These are phyloP conservation scores for Ictidomys tridecemlineatus DNA, from an alignment of 2,113 vertebrate genomes.

Conservation along the genomic window DNA sequence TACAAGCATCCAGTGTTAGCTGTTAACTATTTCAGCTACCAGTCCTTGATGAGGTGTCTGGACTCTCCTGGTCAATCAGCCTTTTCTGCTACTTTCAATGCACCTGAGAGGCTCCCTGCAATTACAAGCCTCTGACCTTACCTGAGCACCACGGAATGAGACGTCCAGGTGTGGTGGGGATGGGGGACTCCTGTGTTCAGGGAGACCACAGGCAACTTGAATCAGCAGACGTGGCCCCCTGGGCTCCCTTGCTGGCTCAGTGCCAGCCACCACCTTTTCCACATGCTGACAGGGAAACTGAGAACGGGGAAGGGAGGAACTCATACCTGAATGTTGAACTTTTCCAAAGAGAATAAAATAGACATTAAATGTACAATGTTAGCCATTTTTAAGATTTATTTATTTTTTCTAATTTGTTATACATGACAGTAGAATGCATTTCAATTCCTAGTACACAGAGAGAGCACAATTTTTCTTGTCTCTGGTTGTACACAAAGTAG, in stretches of 20 bases:
- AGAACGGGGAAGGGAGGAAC: not conserved
- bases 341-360: conserved; percentile 11
- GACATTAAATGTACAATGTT: not conserved
- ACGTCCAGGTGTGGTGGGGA: not conserved
- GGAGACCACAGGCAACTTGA: not conserved
- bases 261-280: no score
- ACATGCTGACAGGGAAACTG: not conserved
- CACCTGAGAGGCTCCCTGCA: not conserved
- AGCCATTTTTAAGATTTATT: not conserved
- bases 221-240: not conserved
- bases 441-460: no score
- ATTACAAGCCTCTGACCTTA: no score
- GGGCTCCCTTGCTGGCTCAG: not conserved
- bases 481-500: no score
- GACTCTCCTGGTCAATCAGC: not conserved
- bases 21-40: not conserved
- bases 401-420: no score
- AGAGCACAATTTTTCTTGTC: no score
- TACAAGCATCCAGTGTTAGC: not conserved
- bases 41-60: not conserved
- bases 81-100: not conserved
- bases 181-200: accelerated
- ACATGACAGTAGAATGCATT: no score
- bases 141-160: not conserved
- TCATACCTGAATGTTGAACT: not conserved